Percentiles rank a stretch among this genome's conserved stretches.
These are phyloP conservation scores for Cyprinus carpio DNA, from an alignment of 2,113 vertebrate genomes.

Conservation along the genomic window DNA sequence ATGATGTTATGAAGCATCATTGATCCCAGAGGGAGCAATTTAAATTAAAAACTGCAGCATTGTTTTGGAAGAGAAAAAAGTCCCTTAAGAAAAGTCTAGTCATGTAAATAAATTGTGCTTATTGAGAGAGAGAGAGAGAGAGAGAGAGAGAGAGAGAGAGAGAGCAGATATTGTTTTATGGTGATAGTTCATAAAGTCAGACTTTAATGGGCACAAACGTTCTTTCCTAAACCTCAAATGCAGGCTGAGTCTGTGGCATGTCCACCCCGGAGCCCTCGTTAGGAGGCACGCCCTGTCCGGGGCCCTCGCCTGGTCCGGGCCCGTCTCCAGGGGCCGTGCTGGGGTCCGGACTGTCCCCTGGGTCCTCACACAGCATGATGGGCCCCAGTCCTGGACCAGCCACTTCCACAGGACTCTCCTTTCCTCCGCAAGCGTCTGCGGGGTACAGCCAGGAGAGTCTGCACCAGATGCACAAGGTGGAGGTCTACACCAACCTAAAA, in stretches of 20 bases:
- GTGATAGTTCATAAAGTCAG: background rate
- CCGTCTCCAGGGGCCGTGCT: conserved; percentile 90
- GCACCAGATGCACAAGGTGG: conserved; percentile 94
- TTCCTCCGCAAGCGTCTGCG: conserved; percentile 85
- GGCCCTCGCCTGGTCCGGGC: conserved; percentile 91
- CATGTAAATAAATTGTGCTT: background rate
- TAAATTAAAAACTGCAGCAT: background rate
- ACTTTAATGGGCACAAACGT: background rate
- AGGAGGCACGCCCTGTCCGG: conserved; percentile 91
- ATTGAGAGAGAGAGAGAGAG: background rate
- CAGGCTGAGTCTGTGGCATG: conserved; percentile 70
- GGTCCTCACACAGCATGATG: conserved; percentile 95
- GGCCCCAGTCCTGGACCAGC: conserved; percentile 91
- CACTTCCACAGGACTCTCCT: conserved; percentile 84
- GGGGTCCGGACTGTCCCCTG: conserved; percentile 79
- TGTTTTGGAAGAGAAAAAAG: background rate
- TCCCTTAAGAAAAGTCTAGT: no score
- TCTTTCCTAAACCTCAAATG: background rate
- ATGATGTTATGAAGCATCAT: background rate
- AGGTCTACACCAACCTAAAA: background rate
- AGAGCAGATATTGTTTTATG: no score
- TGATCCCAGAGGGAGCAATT: background rate
- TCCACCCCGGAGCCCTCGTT: conserved; percentile 92
- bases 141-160: background rate
- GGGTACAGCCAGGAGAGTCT: conserved; percentile 91